These are phyloP conservation scores for Peromyscus melanophrys DNA, from an alignment of 2,797 vertebrate genomes.

Conservation along the genomic window DNA sequence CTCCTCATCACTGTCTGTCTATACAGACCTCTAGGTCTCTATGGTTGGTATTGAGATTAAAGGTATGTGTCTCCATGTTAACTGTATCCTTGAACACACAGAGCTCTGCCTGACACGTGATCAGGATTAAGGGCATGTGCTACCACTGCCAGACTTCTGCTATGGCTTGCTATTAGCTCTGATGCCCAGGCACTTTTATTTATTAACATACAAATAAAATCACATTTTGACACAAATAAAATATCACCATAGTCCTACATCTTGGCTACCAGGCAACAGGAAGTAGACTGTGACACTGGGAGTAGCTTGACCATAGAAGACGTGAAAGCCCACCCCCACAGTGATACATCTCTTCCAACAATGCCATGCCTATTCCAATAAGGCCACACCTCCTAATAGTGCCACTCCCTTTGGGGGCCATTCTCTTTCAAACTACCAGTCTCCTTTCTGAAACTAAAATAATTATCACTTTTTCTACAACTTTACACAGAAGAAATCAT, in stretches of 20 bases:
- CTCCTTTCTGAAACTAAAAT: neutral
- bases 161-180: too few relatives aligned
- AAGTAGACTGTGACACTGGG: neutral
- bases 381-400: neutral
- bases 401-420: neutral
- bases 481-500: conserved; percentile 28
- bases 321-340: neutral
- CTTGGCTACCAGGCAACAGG: neutral
- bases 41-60: too few relatives aligned
- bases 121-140: too few relatives aligned
- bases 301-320: neutral
- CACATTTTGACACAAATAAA: too few relatives aligned
- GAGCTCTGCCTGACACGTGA: too few relatives aligned
- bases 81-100: too few relatives aligned
- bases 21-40: too few relatives aligned
- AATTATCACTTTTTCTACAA: neutral
- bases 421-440: neutral
- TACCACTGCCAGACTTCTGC: too few relatives aligned
- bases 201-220: too few relatives aligned
- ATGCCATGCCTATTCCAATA: neutral
- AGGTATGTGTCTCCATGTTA: too few relatives aligned
- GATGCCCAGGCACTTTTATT: too few relatives aligned
- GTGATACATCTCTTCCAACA: neutral
- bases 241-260: neutral
- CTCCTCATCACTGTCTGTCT: too few relatives aligned